phyloP scores from a whole-genome alignment of 2,113 vertebrate genomes.

The Pyrgilauda ruficollis region DNA sequence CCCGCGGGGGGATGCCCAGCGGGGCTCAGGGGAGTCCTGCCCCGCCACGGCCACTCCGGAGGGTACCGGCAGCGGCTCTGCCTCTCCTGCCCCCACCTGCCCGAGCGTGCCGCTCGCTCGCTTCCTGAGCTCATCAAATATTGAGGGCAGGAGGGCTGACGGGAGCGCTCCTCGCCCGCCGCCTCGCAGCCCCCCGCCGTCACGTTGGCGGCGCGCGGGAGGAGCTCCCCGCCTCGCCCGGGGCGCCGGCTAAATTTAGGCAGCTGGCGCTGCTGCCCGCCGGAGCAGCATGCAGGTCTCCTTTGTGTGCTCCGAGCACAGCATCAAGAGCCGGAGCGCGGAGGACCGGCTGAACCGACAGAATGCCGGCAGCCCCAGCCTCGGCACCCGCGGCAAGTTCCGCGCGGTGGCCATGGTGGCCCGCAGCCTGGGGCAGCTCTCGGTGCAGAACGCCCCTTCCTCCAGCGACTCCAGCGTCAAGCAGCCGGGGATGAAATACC shows the following conservation, averaged over 20 bases:
- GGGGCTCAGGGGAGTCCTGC: background rate
- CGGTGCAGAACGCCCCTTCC: constrained; percentile 82
- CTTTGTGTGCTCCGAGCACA: constrained; percentile 92
- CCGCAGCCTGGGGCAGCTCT: constrained; percentile 91
- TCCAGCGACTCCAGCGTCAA: constrained; percentile 79
- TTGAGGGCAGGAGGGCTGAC: constrained; percentile 47
- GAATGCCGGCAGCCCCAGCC: constrained; percentile 87
- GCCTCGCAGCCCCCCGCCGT: constrained; percentile 43
- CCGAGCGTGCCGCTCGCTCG: background rate
- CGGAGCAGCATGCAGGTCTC: constrained; percentile 90
- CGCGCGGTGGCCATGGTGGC: constrained; percentile 93
- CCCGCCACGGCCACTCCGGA: background rate
- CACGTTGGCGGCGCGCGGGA: constrained; percentile 53
- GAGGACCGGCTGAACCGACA: constrained; percentile 89
- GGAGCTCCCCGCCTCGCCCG: constrained; percentile 57
- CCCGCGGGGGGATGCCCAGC: background rate
- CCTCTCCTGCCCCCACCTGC: background rate
- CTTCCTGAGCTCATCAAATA: constrained; percentile 22
- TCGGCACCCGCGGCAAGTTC: constrained; percentile 87
- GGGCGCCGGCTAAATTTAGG: constrained; percentile 63
- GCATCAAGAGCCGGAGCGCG: constrained; percentile 84
- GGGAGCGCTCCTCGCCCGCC: constrained; percentile 7
- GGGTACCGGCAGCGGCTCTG: background rate
- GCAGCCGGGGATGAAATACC: constrained; percentile 91
- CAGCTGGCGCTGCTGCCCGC: constrained; percentile 30